Evolutionary conservation across 2,888 invertebrate genomes (phyloP).

Genomic region (Drosophila flavopinicola): DNA sequence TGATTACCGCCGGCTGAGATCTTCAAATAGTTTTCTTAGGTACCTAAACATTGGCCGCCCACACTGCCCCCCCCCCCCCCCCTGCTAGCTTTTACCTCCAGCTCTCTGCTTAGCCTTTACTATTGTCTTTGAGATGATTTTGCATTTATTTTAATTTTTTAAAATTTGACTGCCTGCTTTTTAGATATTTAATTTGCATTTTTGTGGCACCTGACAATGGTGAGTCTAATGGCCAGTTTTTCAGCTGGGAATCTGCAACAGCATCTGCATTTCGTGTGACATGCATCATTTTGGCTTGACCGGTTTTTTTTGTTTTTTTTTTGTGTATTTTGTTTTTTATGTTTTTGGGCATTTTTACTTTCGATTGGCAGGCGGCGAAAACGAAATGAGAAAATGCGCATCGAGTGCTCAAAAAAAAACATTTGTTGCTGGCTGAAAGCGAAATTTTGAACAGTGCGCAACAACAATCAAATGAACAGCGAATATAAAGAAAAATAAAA

Average conservation of each 20-base stretch:
- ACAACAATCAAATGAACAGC: constrained; percentile 7
- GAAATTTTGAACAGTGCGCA: constrained; percentile 53
- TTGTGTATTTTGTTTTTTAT: too few relatives aligned
- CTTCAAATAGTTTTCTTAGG: constrained; percentile 8
- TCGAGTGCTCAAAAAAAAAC: constrained; percentile 22
- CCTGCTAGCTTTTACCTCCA: too few relatives aligned
- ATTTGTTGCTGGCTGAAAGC: constrained; percentile 57
- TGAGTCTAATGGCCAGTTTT: constrained; percentile 13
- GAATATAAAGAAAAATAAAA: constrained; percentile 13
- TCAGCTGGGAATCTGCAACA: neutral
- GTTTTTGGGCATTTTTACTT: constrained; percentile 64
- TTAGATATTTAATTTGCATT: constrained; percentile 32
- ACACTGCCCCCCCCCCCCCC: neutral
- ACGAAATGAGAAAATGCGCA: constrained; percentile 33
- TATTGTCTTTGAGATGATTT: constrained; percentile 27
- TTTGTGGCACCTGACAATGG: constrained; percentile 1
- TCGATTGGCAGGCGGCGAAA: constrained; percentile 52
- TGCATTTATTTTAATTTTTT: constrained; percentile 11
- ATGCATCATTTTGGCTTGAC: constrained; percentile 36
- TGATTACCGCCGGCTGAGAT: constrained; percentile 34
- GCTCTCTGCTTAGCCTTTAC: constrained; percentile 21
- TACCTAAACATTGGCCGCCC: constrained; percentile 7
- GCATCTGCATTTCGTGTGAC: constrained; percentile 7
- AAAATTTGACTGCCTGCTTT: neutral
- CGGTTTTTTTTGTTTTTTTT: constrained; percentile 44